Base-by-base conservation (phyloP, 2,797 vertebrate species). In the Halcyon chelicuti region DNA sequence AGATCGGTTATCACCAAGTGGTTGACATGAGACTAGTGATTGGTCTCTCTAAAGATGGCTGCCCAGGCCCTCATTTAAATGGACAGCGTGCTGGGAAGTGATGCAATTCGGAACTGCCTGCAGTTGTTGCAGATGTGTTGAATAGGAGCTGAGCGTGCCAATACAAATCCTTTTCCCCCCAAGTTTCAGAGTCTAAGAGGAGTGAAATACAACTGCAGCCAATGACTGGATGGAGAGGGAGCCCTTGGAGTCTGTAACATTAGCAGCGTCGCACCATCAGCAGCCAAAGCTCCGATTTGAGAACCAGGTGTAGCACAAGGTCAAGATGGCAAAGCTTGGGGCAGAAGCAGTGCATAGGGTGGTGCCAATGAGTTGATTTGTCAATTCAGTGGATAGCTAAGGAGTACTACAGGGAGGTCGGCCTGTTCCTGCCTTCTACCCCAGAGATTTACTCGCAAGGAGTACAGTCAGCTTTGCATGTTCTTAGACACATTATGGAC, bases 61-160 rank as follows among this genome's bases (percentile, higher is more conserved):
- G 65, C 75, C 91, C 57, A 67, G 68, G 40, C 37, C 55, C 63
- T 95, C 94, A 84, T 93, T 89, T 85, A 78, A 82, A 54, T 57
- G 52, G 58, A 85, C 90, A 92, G 72, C 21, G 14, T 85, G 26
- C n/a, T 47, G 54, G 61, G 33, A 89, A 82, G 63, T 93, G 93
- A 94, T 91, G 52, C 96, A 88, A 95, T 90, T 88, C 42, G 58
- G 71, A 21, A 20, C 75, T 95, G 94, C 82, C 81, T 93, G 91
- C 76, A 95, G 81, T 76, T 97, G 89, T 62, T 85, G 44, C 21
- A 86, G 23, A 33, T 60, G 10, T 68, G 9, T 84, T 49, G 33
- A 79, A 29, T 7, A 80, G 60, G 54, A 89, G n/a, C 49, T 73
- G 46, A 84, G 37, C 23, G 80, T 54, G 29, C 40, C 21, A 40